These are phyloP conservation scores for Endotricha flammealis DNA, from an alignment of 2,888 invertebrate genomes.

Conservation along the genomic window DNA sequence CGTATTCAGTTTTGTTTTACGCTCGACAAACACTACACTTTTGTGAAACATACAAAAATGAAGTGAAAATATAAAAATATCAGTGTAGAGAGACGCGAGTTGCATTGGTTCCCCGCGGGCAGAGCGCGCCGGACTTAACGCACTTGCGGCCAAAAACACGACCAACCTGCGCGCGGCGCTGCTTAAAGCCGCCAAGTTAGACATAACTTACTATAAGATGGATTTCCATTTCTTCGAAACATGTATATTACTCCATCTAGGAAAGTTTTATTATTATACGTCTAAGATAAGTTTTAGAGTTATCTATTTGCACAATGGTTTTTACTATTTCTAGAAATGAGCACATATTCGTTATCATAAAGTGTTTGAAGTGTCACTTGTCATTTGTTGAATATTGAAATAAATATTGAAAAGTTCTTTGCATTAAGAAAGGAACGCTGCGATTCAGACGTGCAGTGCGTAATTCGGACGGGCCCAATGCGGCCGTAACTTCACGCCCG, in stretches of 20 bases:
- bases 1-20: constrained; percentile 49
- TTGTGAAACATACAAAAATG: constrained; percentile 47
- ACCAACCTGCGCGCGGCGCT: constrained; percentile 10
- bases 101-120: constrained; percentile 48
- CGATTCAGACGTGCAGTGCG: constrained; percentile 14
- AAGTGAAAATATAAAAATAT: constrained; percentile 62
- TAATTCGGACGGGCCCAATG: constrained; percentile 43
- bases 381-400: too few relatives aligned
- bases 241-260: too few relatives aligned
- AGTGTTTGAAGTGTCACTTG: too few relatives aligned
- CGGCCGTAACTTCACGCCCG: constrained; percentile 76
- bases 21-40: constrained; percentile 46
- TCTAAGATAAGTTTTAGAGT: too few relatives aligned
- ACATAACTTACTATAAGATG: constrained; percentile 14
- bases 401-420: too few relatives aligned
- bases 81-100: constrained; percentile 47
- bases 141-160: constrained; percentile 25
- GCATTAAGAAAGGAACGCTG: constrained; percentile 2
- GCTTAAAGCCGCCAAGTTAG: not conserved
- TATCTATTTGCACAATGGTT: too few relatives aligned
- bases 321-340: too few relatives aligned
- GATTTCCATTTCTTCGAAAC: too few relatives aligned
- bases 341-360: too few relatives aligned
- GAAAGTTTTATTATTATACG: too few relatives aligned
- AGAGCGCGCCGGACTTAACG: constrained; percentile 33